Evolutionary conservation across 2,888 invertebrate species (phyloP).

Genomic region (Drosophila mercatorum): DNA sequence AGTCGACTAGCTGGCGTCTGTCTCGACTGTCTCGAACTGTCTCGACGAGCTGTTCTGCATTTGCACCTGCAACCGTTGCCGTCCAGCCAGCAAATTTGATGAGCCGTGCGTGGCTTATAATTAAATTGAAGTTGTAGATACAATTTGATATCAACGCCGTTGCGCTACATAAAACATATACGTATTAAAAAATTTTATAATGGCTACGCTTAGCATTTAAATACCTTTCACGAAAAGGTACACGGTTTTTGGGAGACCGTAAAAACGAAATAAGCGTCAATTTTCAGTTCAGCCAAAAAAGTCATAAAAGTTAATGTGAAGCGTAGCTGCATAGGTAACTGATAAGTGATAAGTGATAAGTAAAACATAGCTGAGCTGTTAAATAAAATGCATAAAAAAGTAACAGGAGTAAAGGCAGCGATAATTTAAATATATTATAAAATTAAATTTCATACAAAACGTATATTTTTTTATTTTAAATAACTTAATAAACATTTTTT

Average conservation of each 20-base stretch:
- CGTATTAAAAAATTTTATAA: conserved; percentile 30
- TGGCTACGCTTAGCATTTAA: conserved; percentile 42
- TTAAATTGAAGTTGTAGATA: conserved; percentile 78
- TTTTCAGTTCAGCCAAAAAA: conserved; percentile 13
- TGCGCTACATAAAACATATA: conserved; percentile 68
- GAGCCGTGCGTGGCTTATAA: conserved; percentile 72
- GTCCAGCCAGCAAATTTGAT: conserved; percentile 67
- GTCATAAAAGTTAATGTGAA: background rate
- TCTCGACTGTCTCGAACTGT: conserved; percentile 6
- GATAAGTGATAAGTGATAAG: conserved; percentile 10
- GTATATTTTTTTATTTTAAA: no score
- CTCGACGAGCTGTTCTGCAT: conserved; percentile 53
- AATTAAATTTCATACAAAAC: no score
- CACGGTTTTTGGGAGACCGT: background rate
- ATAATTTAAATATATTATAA: background rate
- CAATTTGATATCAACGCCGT: conserved; percentile 67
- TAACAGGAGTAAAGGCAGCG: background rate
- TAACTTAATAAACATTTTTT: no score
- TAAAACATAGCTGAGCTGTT: conserved; percentile 1
- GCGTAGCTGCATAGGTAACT: background rate
- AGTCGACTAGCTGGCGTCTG: conserved; percentile 34
- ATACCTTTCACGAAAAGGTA: conserved; percentile 22
- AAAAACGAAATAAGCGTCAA: conserved; percentile 9
- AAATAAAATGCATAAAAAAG: background rate
- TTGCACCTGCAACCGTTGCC: conserved; percentile 71